These are phyloP conservation scores for Lepus americanus DNA, from an alignment of 2,113 vertebrate genomes.

Conservation along the genomic window DNA sequence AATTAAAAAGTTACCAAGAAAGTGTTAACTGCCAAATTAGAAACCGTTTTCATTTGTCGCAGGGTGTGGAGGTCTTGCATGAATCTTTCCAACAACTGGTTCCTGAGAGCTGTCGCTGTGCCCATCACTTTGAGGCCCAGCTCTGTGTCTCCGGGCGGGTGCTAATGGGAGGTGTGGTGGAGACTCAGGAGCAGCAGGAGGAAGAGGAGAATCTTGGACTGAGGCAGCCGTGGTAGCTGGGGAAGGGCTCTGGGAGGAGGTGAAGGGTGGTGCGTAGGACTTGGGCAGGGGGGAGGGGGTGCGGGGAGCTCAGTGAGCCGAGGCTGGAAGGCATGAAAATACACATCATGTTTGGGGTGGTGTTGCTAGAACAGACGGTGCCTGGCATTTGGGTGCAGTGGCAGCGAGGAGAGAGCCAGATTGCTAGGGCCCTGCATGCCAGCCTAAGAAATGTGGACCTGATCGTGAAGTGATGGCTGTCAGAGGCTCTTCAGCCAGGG, in stretches of 20 bases:
- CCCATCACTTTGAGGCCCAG: background rate
- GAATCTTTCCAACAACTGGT: slow-evolving; percentile 25
- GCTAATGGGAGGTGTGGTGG: background rate
- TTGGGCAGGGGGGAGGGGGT: background rate
- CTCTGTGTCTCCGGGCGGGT: background rate
- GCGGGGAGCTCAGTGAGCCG: background rate
- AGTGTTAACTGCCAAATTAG: slow-evolving; percentile 61
- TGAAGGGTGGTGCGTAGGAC: background rate
- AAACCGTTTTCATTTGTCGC: slow-evolving; percentile 59
- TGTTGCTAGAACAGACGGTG: slow-evolving; percentile 69
- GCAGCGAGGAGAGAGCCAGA: slow-evolving; percentile 67
- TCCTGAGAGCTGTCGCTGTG: slow-evolving; percentile 4
- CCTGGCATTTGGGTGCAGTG: slow-evolving; percentile 75
- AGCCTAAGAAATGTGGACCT: slow-evolving; percentile 60
- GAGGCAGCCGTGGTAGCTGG: background rate
- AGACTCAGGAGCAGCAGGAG: background rate
- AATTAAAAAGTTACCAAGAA: slow-evolving; percentile 44
- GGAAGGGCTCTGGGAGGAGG: background rate
- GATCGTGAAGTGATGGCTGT: slow-evolving; percentile 70
- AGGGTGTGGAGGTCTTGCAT: background rate
- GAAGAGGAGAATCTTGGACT: too few relatives aligned
- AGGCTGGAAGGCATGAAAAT: slow-evolving; percentile 55
- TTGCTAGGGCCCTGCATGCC: slow-evolving; percentile 69
- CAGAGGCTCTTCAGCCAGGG: slow-evolving; percentile 50
- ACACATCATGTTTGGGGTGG: slow-evolving; percentile 56